phyloP scores from a whole-genome alignment of 2,888 invertebrate genomes.

The Plagodis dolabraria region DNA sequence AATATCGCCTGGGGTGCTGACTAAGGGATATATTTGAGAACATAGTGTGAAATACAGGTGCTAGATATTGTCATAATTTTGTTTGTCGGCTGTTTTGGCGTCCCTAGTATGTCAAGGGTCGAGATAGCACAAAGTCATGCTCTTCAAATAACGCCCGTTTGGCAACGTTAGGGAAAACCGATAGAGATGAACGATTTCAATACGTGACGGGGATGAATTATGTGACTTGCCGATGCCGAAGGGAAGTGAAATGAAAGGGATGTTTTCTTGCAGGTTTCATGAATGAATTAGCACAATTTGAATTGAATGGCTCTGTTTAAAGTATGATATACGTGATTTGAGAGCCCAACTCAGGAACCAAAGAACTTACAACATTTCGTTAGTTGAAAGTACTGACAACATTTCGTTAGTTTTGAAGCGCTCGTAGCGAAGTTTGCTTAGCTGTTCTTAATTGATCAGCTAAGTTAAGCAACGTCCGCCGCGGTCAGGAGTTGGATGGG shows the following conservation, averaged over 20 bases:
- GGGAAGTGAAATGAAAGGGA: slow-evolving; percentile 4
- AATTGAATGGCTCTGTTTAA: not conserved
- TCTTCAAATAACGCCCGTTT: slow-evolving; percentile 40
- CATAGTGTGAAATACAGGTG: slow-evolving; percentile 63
- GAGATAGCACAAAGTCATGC: slow-evolving; percentile 37
- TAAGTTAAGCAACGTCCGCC: too few relatives aligned
- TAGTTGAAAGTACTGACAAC: too few relatives aligned
- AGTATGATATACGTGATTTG: not conserved
- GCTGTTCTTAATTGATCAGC: too few relatives aligned
- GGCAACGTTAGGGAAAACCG: slow-evolving; percentile 30
- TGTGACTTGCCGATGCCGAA: slow-evolving; percentile 9
- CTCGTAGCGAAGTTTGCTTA: too few relatives aligned
- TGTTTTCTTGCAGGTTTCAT: not conserved
- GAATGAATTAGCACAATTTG: not conserved
- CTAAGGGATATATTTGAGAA: slow-evolving; percentile 57
- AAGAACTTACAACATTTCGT: too few relatives aligned
- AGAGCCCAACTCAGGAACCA: not conserved
- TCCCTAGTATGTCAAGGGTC: slow-evolving; percentile 37
- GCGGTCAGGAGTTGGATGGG: too few relatives aligned
- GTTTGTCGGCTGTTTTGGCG: slow-evolving; percentile 49
- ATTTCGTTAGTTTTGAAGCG: too few relatives aligned
- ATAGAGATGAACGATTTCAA: slow-evolving; percentile 33
- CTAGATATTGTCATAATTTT: slow-evolving; percentile 55
- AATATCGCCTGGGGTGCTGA: slow-evolving; percentile 60
- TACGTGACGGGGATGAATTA: slow-evolving; percentile 29